phyloP scores from a whole-genome alignment of 2,888 invertebrate genomes.

The Agrochola macilenta region DNA sequence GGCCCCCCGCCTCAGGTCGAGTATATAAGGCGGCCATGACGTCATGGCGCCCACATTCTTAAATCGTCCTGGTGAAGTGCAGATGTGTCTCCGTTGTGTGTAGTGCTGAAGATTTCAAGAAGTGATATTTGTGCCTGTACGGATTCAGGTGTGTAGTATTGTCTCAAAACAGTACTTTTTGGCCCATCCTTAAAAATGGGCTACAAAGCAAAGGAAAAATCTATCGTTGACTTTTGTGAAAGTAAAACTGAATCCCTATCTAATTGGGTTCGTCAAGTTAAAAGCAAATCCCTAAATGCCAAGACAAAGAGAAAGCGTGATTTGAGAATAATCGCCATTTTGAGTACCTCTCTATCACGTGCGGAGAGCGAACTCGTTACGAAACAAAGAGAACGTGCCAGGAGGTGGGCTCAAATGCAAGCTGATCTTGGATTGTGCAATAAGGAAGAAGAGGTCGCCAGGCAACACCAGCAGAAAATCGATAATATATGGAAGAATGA shows the following conservation, averaged over 20 bases:
- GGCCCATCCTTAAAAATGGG: constrained; percentile 81
- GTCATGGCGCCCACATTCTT: constrained; percentile 80
- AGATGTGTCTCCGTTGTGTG: constrained; percentile 81
- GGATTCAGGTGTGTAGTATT: constrained; percentile 89
- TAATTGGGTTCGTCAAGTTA: constrained; percentile 92
- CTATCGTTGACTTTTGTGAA: constrained; percentile 88
- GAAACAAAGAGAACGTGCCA: constrained; percentile 92
- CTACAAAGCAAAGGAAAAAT: constrained; percentile 86
- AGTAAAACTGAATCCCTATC: constrained; percentile 90
- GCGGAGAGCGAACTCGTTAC: constrained; percentile 91
- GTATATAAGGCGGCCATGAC: constrained; percentile 83
- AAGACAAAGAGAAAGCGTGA: constrained; percentile 91
- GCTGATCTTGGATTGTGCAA: constrained; percentile 86
- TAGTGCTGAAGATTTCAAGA: constrained; percentile 79
- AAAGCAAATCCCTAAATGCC: constrained; percentile 91
- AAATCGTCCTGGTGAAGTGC: constrained; percentile 75
- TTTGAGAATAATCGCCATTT: constrained; percentile 92
- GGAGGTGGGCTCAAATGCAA: constrained; percentile 91
- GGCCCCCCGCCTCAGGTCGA: constrained; percentile 68
- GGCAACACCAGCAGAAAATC: constrained; percentile 85
- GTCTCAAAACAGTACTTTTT: constrained; percentile 81
- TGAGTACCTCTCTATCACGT: constrained; percentile 90
- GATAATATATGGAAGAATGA: constrained; percentile 91
- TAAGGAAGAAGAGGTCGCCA: constrained; percentile 86
- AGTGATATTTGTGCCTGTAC: constrained; percentile 82